Conservation (phyloP, 1,140 invertebrate genomes). For the Calephelis virginiensis region DNA sequence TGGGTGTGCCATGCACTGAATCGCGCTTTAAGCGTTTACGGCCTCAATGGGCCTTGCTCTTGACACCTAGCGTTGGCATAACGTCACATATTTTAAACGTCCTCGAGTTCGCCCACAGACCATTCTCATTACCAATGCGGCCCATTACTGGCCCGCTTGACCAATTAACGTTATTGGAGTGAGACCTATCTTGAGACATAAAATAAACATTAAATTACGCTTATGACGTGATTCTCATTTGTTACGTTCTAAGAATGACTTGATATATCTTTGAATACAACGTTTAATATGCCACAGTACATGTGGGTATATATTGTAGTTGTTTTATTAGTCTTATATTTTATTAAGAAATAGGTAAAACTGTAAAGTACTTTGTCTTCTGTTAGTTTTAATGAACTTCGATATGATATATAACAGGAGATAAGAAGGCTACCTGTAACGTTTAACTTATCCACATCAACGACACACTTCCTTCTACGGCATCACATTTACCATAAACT, state of each 20-base stretch:
- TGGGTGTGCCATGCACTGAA: conserved; percentile 50
- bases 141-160: conserved; percentile 26
- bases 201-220: conserved; percentile 13
- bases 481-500: too few relatives aligned
- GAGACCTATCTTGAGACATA: conserved; percentile 4
- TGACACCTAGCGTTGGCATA: conserved; percentile 22
- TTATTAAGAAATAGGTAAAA: too few relatives aligned
- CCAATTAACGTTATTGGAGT: conserved; percentile 30
- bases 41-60: conserved; percentile 30
- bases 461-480: too few relatives aligned
- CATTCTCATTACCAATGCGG: conserved; percentile 20
- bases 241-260: neutral
- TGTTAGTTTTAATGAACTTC: too few relatives aligned
- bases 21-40: conserved; percentile 30
- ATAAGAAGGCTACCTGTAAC: too few relatives aligned
- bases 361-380: too few relatives aligned
- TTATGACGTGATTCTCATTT: conserved; percentile 11
- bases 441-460: too few relatives aligned
- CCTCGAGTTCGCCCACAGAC: conserved; percentile 28
- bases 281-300: neutral
- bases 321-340: too few relatives aligned
- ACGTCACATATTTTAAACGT: conserved; percentile 29
- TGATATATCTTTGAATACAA: neutral
- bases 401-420: too few relatives aligned
- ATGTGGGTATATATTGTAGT: too few relatives aligned